Evolutionary conservation across 2,797 vertebrate genomes (phyloP).

Genomic region (Nannoperca australis): DNA sequence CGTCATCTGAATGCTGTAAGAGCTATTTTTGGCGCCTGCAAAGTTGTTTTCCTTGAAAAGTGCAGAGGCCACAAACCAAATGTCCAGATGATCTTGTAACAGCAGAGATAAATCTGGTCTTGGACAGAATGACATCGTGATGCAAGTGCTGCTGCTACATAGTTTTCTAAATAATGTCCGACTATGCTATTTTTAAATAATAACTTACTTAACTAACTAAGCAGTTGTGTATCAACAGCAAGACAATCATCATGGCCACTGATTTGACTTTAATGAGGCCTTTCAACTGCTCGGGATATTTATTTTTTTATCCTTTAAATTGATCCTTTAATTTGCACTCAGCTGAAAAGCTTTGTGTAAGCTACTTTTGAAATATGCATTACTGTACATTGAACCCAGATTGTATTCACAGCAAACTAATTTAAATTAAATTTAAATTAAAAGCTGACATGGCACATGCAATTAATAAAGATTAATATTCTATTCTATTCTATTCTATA

Average conservation of each 20-base stretch:
- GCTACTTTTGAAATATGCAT: conserved; percentile 43
- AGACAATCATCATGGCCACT: conserved; percentile 28
- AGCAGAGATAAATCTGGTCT: neutral
- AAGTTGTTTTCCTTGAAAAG: conserved; percentile 53
- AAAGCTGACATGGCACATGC: conserved; percentile 12
- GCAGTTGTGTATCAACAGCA: conserved; percentile 18
- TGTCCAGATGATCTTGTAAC: conserved; percentile 11
- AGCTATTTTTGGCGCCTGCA: conserved; percentile 38
- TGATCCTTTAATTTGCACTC: conserved; percentile 45
- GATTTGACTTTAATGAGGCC: conserved; percentile 43
- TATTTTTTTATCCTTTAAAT: conserved; percentile 50
- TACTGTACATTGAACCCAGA: conserved; percentile 14
- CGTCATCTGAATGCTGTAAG: conserved; percentile 29
- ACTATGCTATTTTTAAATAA: conserved; percentile 2
- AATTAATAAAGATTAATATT: conserved; percentile 3
- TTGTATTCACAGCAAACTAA: conserved; percentile 17
- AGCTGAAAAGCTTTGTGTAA: conserved; percentile 44
- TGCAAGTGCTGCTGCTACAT: neutral
- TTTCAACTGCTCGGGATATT: conserved; percentile 31
- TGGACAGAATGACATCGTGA: neutral
- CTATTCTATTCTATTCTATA: neutral
- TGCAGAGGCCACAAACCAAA: conserved; percentile 42
- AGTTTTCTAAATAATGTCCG: neutral
- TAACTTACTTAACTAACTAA: conserved; percentile 24
- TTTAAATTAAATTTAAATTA: conserved; percentile 6